Conservation (phyloP, 2,113 vertebrate genomes). For the Corythoichthys intestinalis region DNA sequence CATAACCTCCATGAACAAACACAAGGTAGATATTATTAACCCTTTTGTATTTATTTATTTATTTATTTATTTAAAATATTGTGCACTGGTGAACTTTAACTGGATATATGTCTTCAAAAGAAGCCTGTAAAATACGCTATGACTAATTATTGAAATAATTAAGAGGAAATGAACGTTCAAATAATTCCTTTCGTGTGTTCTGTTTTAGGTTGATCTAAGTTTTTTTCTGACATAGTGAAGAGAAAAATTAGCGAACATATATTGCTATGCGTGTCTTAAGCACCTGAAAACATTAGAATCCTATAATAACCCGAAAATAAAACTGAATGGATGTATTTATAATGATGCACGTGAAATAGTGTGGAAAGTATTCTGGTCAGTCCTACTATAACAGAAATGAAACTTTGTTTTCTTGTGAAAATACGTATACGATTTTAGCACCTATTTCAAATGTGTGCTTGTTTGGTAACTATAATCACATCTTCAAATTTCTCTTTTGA, state of each 20-base stretch:
- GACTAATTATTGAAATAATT: background rate
- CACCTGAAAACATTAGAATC: no score
- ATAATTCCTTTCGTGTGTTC: background rate
- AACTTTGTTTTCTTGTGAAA: background rate
- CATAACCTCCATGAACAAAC: background rate
- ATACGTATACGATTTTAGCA: background rate
- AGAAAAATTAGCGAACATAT: background rate
- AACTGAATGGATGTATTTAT: no score
- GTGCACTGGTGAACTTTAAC: background rate
- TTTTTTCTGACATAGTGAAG: background rate
- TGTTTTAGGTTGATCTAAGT: background rate
- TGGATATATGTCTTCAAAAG: background rate
- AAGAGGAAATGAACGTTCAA: background rate
- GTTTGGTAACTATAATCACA: background rate
- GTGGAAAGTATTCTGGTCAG: background rate
- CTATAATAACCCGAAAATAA: no score
- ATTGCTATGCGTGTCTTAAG: no score
- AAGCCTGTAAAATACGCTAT: background rate
- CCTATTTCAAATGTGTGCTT: background rate
- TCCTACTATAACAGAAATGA: background rate
- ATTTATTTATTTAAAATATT: background rate
- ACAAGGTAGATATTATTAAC: background rate
- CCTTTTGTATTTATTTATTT: background rate
- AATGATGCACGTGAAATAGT: background rate
- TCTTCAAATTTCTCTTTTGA: background rate